These are phyloP conservation scores for Eucidaris tribuloides DNA, from an alignment of 35 echinoderm and acorn worm species.

Conservation along the genomic window DNA sequence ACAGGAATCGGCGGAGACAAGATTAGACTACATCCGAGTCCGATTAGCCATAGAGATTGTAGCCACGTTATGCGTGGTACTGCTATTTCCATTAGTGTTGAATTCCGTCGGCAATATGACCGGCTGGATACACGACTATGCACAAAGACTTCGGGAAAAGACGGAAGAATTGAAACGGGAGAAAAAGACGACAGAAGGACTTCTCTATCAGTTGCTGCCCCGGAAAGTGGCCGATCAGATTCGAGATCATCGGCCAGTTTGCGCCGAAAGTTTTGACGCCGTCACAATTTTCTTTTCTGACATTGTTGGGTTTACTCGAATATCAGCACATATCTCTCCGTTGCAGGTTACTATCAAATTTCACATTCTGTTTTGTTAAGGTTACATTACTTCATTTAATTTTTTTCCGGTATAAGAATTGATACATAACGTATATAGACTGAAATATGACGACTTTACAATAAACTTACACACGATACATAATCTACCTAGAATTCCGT, in stretches of 20 bases:
- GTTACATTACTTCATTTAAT: too few species aligned
- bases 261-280: constrained; percentile 45
- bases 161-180: constrained; percentile 34
- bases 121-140: constrained; percentile 54
- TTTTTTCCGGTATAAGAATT: too few species aligned
- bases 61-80: constrained; percentile 31
- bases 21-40: neutral
- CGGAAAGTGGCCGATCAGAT: constrained; percentile 35
- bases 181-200: constrained; percentile 51
- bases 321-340: constrained; percentile 50
- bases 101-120: constrained; percentile 39
- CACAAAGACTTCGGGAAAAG: constrained; percentile 9
- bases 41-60: constrained; percentile 34
- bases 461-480: too few species aligned
- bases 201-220: constrained; percentile 45
- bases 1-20: neutral
- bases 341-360: too few species aligned
- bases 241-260: neutral
- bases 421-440: too few species aligned
- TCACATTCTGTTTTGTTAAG: too few species aligned
- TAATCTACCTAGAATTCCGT: too few species aligned
- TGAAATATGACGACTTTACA: too few species aligned
- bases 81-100: constrained; percentile 39
- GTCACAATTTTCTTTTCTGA: constrained; percentile 72
- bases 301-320: constrained; percentile 56